These are phyloP conservation scores for Volucella zonaria DNA, from an alignment of 2,888 invertebrate species.

Conservation along the genomic window DNA sequence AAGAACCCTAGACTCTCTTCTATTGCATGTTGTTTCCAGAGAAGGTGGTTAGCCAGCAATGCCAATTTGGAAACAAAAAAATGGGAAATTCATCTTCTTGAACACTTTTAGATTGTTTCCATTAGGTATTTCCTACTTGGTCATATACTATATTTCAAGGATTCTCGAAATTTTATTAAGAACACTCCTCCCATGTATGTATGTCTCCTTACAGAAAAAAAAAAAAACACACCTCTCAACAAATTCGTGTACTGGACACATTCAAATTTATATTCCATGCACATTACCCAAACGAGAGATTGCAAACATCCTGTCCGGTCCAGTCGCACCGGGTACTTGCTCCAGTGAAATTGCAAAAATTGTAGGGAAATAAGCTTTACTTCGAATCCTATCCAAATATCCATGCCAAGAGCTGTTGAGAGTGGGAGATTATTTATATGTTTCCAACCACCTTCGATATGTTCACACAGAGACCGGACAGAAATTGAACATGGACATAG, in stretches of 20 bases:
- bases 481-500: constrained; percentile 67
- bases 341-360: constrained; percentile 61
- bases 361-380: constrained; percentile 19
- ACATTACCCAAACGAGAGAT: constrained; percentile 49
- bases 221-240: constrained; percentile 1
- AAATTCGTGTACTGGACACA: constrained; percentile 34
- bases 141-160: neutral
- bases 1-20: too few relatives aligned
- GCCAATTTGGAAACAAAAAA: too few relatives aligned
- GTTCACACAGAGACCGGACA: constrained; percentile 28
- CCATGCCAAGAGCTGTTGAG: neutral
- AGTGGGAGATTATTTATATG: constrained; percentile 70
- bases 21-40: too few relatives aligned
- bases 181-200: neutral
- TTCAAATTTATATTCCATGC: constrained; percentile 68
- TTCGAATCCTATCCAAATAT: constrained; percentile 21
- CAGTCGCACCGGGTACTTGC: neutral
- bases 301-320: constrained; percentile 31
- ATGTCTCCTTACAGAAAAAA: too few relatives aligned
- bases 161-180: neutral
- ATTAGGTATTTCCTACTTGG: neutral
- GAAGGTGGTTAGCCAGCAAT: too few relatives aligned
- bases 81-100: too few relatives aligned
- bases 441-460: constrained; percentile 56
- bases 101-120: constrained; percentile 36